Evolutionary conservation across 1,140 invertebrate genomes (phyloP).

Genomic region (Atopsyche davidsoni): DNA sequence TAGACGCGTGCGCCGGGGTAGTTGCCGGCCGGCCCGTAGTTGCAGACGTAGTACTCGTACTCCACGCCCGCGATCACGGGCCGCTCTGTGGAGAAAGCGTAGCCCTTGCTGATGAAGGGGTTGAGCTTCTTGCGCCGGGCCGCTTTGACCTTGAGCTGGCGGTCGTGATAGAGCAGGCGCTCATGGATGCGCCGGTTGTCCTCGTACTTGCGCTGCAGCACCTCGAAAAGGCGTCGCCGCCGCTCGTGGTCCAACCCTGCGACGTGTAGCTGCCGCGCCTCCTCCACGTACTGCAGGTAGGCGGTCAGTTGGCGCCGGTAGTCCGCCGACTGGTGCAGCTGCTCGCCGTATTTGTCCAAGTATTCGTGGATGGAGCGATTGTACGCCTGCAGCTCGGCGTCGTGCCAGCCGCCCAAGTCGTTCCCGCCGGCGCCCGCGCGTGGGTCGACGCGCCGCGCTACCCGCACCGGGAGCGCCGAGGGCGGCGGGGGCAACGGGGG

Average conservation of each 20-base stretch:
- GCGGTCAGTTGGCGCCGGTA: conserved; percentile 14
- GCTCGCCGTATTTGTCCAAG: conserved; percentile 13
- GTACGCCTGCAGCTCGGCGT: conserved; percentile 32
- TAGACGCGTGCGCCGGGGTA: conserved; percentile 24
- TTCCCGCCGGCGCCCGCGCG: conserved; percentile 15
- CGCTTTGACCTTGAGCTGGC: conserved; percentile 16
- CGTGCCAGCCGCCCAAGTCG: conserved; percentile 21
- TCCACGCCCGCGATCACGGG: conserved; percentile 19
- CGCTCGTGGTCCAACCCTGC: conserved; percentile 8
- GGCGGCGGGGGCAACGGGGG: too few relatives aligned
- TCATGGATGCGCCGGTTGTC: conserved; percentile 15
- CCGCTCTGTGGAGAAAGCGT: conserved; percentile 12
- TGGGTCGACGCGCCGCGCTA: conserved; percentile 18
- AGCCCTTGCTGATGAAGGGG: conserved; percentile 19
- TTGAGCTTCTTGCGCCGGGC: conserved; percentile 22
- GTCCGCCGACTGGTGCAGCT: conserved; percentile 8
- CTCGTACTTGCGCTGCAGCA: conserved; percentile 19
- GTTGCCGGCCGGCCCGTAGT: conserved; percentile 45
- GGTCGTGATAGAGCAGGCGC: conserved; percentile 17
- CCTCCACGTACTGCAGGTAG: conserved; percentile 20
- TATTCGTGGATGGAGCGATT: conserved; percentile 27
- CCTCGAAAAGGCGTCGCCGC: conserved; percentile 7
- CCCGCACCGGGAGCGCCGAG: too few relatives aligned
- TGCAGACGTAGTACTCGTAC: conserved; percentile 35
- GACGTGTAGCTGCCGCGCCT: conserved; percentile 6